Base-by-base conservation (phyloP, 2,888 invertebrate species). In the Cheiracanthium punctorium region DNA sequence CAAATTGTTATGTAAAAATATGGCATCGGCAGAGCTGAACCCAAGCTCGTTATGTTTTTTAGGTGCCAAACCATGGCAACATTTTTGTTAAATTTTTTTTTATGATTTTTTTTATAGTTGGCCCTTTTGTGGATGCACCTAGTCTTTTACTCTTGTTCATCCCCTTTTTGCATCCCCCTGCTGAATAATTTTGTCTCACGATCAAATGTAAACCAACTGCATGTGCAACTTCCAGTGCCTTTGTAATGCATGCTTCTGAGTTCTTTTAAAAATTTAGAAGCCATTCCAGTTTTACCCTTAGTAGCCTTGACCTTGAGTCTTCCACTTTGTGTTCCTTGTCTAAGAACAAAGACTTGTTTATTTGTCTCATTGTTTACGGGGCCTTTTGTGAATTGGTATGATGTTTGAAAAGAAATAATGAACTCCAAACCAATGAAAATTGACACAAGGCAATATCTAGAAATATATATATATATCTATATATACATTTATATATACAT, bases 201-300 rank as follows among this genome's bases (percentile, higher is more conserved):
- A 85, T 85, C 85, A 85, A 85, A 85, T 85, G 80, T 85, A 75
- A 80, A 85, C 85, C 80, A 71, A 85, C 74, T 80, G 80, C 85
- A 85, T 85, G 85, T 85, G 85, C 85, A 85, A 85, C 85, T 80
- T 85, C 85, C 85, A 85, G 85, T 85, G 85, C 85, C 85, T 85
- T 85, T 85, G 79, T 85, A 85, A 85, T 85, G 85, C 85, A 85
- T 85, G 85, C 85, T 85, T 85, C 85, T 80, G 85, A 85, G 85
- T 85, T 85, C 33, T 85, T 85, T 80, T 85, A 75, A 75, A 85
- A 80, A 85, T 85, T 74, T 80, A 85, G 85, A 85, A 85, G 80
- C 80, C 85, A 85, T 80, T 85, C 85, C 85, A 85, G 48, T 85
- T 85, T 75, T 85, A 80, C 80, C 85, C 80, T 80, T 85, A 85